phyloP scores from a whole-genome alignment of 2,888 invertebrate species.

The Oscheius onirici region DNA sequence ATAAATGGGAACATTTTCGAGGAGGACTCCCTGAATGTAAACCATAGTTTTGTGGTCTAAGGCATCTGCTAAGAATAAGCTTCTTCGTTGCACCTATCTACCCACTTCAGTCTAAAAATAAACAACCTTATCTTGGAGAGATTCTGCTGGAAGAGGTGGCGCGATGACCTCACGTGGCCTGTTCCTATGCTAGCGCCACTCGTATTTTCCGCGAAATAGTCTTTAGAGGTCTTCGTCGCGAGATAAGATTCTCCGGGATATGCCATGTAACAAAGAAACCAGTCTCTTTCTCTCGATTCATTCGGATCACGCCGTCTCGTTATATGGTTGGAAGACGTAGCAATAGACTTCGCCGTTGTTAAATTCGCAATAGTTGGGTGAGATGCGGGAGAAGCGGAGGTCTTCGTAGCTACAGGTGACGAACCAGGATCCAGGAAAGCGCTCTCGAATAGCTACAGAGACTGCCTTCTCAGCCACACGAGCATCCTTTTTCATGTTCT shows the following conservation, averaged over 20 bases:
- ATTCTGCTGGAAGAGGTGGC: constrained; percentile 8
- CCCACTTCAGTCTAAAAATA: neutral
- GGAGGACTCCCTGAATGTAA: too few species aligned
- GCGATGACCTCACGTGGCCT: constrained; percentile 25
- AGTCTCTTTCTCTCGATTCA: neutral
- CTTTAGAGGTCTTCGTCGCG: neutral
- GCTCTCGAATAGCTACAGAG: constrained; percentile 12
- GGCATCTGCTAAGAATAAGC: too few species aligned
- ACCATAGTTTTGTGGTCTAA: too few species aligned
- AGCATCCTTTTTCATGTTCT: constrained; percentile 20
- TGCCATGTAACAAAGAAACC: constrained; percentile 9
- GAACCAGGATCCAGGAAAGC: constrained; percentile 6
- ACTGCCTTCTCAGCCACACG: neutral
- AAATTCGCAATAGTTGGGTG: constrained; percentile 21
- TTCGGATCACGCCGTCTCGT: constrained; percentile 6
- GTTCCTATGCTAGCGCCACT: neutral
- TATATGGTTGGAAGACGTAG: constrained; percentile 20
- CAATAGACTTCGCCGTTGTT: constrained; percentile 9
- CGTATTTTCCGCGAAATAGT: too few species aligned
- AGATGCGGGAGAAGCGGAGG: neutral
- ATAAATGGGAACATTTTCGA: too few species aligned
- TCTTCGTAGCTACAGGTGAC: constrained; percentile 17
- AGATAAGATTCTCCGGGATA: neutral
- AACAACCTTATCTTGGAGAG: neutral
- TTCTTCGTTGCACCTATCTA: neutral